Conservation (phyloP, 2,113 vertebrate species). For the Machaerirhynchus nigripectus region DNA sequence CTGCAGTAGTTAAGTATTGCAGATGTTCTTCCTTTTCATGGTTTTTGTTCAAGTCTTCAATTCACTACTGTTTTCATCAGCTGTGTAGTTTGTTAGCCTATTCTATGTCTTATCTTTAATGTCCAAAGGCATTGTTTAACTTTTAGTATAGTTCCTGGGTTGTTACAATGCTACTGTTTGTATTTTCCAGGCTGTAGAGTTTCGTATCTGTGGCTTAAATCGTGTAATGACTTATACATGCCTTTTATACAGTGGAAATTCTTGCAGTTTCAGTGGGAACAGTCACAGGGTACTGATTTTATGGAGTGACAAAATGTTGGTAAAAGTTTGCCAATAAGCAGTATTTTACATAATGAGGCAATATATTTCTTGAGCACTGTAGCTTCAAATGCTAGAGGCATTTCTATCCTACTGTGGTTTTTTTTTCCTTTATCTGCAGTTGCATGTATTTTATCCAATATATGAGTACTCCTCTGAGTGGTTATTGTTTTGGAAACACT, state of each 20-base stretch:
- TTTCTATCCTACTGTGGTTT: not conserved
- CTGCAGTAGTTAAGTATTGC: constrained; percentile 33
- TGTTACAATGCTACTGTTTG: constrained; percentile 46
- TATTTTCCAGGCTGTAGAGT: constrained; percentile 14
- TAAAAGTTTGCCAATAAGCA: not conserved
- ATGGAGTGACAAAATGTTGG: not conserved
- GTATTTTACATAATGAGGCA: not conserved
- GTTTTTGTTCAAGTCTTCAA: constrained; percentile 48
- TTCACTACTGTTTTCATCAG: constrained; percentile 51
- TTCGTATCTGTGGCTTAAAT: constrained; percentile 30
- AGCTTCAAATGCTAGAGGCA: not conserved
- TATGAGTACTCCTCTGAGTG: not conserved
- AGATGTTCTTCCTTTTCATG: constrained; percentile 58
- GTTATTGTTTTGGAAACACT: not conserved
- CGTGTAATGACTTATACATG: constrained; percentile 37
- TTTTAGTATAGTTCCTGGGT: constrained; percentile 47
- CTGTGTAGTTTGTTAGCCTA: constrained; percentile 52
- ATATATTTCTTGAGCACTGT: not conserved
- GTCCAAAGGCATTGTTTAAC: constrained; percentile 57
- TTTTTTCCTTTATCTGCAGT: not conserved
- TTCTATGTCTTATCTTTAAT: constrained; percentile 56
- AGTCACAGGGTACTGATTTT: not conserved
- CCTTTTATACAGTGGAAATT: constrained; percentile 20
- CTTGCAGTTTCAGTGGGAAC: not conserved
- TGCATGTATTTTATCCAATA: not conserved